Evolutionary conservation across 2,888 invertebrate species (phyloP).

Genomic region (Apodemia zela): DNA sequence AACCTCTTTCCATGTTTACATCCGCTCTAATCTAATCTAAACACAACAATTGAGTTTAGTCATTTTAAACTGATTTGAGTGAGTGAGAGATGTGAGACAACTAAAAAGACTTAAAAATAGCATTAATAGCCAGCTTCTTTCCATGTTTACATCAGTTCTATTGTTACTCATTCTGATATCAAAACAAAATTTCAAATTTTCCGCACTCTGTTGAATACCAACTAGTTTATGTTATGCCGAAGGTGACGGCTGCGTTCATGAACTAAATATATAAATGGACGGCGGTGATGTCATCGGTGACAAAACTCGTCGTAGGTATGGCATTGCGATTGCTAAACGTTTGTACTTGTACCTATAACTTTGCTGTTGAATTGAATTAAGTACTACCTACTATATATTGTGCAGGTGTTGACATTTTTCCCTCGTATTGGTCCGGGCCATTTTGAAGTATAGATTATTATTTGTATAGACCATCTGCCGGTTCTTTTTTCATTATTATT

Average conservation of each 20-base stretch:
- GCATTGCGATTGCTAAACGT: conserved; percentile 7
- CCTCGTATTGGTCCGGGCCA: too few relatives aligned
- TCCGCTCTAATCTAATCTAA: too few relatives aligned
- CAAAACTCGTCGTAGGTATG: conserved; percentile 21
- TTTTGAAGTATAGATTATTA: too few relatives aligned
- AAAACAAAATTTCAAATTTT: conserved; percentile 20
- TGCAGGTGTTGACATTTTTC: neutral
- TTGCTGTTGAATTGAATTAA: neutral
- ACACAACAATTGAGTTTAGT: too few relatives aligned
- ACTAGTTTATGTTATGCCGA: conserved; percentile 31
- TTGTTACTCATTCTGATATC: conserved; percentile 6
- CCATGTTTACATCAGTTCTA: conserved; percentile 12
- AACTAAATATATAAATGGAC: conserved; percentile 43
- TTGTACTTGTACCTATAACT: neutral
- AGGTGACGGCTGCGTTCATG: conserved; percentile 43
- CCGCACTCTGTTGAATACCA: conserved; percentile 14
- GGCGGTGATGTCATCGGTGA: conserved; percentile 32
- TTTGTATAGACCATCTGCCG: too few relatives aligned
- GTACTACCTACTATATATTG: neutral
- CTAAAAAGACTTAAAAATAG: neutral
- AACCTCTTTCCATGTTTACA: conserved; percentile 7
- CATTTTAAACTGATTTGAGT: too few relatives aligned
- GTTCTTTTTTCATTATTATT: too few relatives aligned
- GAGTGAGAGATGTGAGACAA: too few relatives aligned
- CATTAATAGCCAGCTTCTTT: neutral